Percentiles rank a stretch among this genome's conserved stretches.
Evolutionary conservation across 2,797 vertebrate species (phyloP).

Genomic region (Phalloptychus januarius): DNA sequence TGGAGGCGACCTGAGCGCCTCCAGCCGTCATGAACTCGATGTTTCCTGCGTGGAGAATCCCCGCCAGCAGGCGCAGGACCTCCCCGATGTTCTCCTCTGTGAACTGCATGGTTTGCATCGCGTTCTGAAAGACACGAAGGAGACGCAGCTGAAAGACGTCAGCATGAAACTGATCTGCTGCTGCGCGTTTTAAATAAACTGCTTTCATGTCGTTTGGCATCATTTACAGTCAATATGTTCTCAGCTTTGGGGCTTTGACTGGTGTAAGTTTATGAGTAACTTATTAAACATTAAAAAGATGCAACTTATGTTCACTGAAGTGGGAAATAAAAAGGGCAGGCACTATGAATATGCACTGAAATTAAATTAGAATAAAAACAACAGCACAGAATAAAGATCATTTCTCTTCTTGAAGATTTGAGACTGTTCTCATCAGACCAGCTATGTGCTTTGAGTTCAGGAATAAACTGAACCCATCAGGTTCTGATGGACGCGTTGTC

Average conservation of each 20-base stretch:
- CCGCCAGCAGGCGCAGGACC: slow-evolving; percentile 89
- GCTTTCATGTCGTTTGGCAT: background rate
- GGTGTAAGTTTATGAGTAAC: background rate
- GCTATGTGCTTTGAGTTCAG: background rate
- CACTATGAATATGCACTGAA: background rate
- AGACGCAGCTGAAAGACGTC: background rate
- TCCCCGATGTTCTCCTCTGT: slow-evolving; percentile 88
- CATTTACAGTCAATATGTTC: background rate
- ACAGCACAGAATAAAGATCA: background rate
- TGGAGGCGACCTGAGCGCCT: slow-evolving; percentile 93
- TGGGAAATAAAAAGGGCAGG: background rate
- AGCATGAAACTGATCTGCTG: background rate
- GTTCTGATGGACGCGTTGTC: background rate
- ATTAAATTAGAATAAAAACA: background rate
- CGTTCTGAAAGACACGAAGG: slow-evolving; percentile 74
- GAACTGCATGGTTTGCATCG: slow-evolving; percentile 96
- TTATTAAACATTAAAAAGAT: background rate
- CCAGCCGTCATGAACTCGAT: slow-evolving; percentile 96
- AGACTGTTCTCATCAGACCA: background rate
- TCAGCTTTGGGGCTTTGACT: background rate
- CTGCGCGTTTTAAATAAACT: background rate
- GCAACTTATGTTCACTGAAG: background rate
- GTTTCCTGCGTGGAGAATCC: slow-evolving; percentile 92
- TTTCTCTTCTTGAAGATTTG: background rate
- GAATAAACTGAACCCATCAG: too few species aligned